A percentile compares a stretch with the other conserved stretches of the same genome.
These are phyloP conservation scores for Sylvietta virens DNA, from an alignment of 2,113 vertebrate genomes.

Conservation along the genomic window DNA sequence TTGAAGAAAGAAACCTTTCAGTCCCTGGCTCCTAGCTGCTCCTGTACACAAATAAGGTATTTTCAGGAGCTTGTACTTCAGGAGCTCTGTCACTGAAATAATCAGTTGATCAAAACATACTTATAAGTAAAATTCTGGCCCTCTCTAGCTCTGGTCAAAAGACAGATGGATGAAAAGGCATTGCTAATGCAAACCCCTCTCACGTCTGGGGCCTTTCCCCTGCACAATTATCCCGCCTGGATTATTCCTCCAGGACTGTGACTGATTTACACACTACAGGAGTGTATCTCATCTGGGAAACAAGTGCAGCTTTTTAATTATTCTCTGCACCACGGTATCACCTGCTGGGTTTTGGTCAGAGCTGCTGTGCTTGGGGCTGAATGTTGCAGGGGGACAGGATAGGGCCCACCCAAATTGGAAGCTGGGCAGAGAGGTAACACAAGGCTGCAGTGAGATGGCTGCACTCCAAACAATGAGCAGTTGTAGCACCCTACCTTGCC, in stretches of 20 bases:
- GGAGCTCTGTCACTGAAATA: constrained; percentile 17
- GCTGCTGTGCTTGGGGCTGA: background rate
- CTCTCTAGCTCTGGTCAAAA: constrained; percentile 48
- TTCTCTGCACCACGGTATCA: background rate
- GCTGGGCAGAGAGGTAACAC: background rate
- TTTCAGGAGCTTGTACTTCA: constrained; percentile 36
- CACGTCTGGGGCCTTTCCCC: constrained; percentile 48
- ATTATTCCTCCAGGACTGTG: constrained; percentile 53
- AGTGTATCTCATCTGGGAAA: constrained; percentile 35
- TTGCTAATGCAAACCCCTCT: constrained; percentile 49
- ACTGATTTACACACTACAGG: constrained; percentile 59
- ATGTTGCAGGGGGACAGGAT: background rate
- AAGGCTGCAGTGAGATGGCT: background rate
- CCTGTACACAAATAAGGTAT: constrained; percentile 29
- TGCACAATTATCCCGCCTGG: constrained; percentile 33
- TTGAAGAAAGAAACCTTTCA: constrained; percentile 9
- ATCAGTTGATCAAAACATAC: constrained; percentile 52
- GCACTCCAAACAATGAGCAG: background rate
- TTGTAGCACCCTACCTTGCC: background rate
- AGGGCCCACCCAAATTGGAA: background rate
- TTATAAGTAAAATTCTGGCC: constrained; percentile 39
- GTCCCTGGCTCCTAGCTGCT: background rate
- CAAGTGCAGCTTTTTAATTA: constrained; percentile 23
- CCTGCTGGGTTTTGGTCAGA: background rate
- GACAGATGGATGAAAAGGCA: constrained; percentile 59